These are phyloP conservation scores for Daboia siamensis DNA, from an alignment of 2,113 vertebrate species.

Conservation along the genomic window DNA sequence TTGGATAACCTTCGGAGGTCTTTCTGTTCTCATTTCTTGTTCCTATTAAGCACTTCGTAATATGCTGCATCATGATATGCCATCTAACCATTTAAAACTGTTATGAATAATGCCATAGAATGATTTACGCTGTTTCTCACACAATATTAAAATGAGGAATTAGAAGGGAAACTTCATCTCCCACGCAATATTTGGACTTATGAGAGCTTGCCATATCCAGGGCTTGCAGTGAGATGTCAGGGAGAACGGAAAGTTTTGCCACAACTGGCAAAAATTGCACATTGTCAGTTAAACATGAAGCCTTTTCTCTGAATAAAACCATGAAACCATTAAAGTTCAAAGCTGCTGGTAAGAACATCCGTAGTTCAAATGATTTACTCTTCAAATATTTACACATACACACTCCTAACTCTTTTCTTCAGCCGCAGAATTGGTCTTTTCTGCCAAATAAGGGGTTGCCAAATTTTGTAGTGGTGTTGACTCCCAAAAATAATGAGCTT, in stretches of 20 bases:
- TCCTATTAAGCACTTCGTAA: constrained; percentile 1
- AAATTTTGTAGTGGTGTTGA: too few relatives aligned
- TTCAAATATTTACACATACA: not conserved
- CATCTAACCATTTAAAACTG: not conserved
- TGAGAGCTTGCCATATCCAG: not conserved
- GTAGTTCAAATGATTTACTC: not conserved
- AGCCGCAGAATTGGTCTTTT: not conserved
- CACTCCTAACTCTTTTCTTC: not conserved
- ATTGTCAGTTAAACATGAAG: not conserved
- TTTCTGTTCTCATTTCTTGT: constrained; percentile 16
- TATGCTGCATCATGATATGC: accelerated
- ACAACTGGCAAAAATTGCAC: not conserved
- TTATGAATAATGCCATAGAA: constrained; percentile 4
- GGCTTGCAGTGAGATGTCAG: not conserved
- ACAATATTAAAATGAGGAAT: not conserved
- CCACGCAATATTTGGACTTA: not conserved
- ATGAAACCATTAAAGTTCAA: not conserved
- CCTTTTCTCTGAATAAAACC: not conserved
- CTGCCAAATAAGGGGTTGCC: too few relatives aligned
- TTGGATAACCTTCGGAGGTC: not conserved
- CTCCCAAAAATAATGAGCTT: too few relatives aligned
- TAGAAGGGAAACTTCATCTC: not conserved
- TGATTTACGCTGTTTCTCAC: constrained; percentile 11
- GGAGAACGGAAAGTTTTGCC: not conserved
- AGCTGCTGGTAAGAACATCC: not conserved